Evolutionary conservation across 2,888 invertebrate genomes (phyloP), one percentile per base, ranked within the genome.

Genomic region (Cheilosia impressa): DNA sequence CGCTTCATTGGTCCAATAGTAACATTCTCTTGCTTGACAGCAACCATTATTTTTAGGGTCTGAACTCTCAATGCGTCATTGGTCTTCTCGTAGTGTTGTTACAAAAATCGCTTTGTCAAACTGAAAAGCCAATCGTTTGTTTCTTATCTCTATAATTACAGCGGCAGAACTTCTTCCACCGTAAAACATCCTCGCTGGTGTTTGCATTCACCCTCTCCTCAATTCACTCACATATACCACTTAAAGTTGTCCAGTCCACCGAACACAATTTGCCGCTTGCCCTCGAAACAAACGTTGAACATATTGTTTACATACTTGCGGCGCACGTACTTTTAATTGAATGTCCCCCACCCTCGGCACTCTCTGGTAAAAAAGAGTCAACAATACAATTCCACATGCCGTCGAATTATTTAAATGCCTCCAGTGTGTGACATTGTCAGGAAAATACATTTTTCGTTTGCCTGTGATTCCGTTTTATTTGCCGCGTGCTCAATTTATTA

Each of bases 331-430:
- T 34, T 55, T 53, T 68, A 68, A 43, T 55, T 68, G 15, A 45
- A 69, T 31, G 9, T 13, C 7, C 15, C 13, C 2, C 13, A 13
- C 9, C 17, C n/a, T 13, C n/a, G 15, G 3, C 4, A 22, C 3
- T 27, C 31, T 9, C 2, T 2, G 31, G 31, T 27, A 47, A 17
- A 47, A 47, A 47, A 10, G 47, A 47, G 53, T 63, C 73, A 53
- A 63, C 62, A 73, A 45, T 43, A 53, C 62, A 63, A 55, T 63
- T 63, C 31, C 53, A 50, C 65, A 47, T 65, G 65, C 57, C 47
- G 19, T 34, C 47, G 47, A 22, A 65, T 65, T 65, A 50, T 75
- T 65, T 75, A 75, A 41, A 65, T 38, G 73, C 27, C 53, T 47
- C 57, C 41, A 57, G 38, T 52, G 75, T 27, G 34, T 24, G 4